Evolutionary conservation across 2,888 invertebrate species (phyloP).

Genomic region (Lochmaea capreae): DNA sequence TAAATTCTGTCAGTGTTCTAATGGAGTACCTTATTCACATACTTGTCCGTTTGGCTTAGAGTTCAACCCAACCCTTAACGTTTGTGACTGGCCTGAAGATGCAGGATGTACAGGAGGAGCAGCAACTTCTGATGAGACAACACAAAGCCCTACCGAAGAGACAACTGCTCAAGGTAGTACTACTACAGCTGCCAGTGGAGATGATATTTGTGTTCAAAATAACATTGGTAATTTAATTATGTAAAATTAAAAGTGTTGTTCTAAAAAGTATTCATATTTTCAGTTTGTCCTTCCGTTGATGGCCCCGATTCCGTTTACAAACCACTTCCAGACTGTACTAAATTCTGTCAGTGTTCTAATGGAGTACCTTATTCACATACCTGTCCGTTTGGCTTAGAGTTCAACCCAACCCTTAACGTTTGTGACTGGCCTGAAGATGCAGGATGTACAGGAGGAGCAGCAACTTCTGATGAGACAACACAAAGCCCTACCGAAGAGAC

Average conservation of each 20-base stretch:
- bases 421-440: slow-evolving; percentile 34
- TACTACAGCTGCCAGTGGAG: neutral
- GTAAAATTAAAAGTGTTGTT: neutral
- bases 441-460: slow-evolving; percentile 6
- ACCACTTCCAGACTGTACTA: too few relatives aligned
- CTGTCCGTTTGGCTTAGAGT: slow-evolving; percentile 47
- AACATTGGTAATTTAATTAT: neutral
- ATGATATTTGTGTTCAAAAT: neutral
- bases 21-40: slow-evolving; percentile 41
- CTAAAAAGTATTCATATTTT: neutral
- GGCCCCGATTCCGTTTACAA: slow-evolving; percentile 36
- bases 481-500: rapidly evolving
- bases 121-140: too few relatives aligned
- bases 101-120: slow-evolving; percentile 41
- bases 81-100: neutral
- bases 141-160: neutral
- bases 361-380: slow-evolving; percentile 40
- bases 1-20: slow-evolving; percentile 48
- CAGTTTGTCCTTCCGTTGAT: slow-evolving; percentile 37
- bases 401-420: slow-evolving; percentile 39
- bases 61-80: slow-evolving; percentile 40
- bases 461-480: too few relatives aligned
- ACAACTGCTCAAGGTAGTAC: neutral
- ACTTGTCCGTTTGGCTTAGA: slow-evolving; percentile 45
- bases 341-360: slow-evolving; percentile 41